Conservation (phyloP, 2,113 vertebrate genomes). For the Lophochroa leadbeateri region DNA sequence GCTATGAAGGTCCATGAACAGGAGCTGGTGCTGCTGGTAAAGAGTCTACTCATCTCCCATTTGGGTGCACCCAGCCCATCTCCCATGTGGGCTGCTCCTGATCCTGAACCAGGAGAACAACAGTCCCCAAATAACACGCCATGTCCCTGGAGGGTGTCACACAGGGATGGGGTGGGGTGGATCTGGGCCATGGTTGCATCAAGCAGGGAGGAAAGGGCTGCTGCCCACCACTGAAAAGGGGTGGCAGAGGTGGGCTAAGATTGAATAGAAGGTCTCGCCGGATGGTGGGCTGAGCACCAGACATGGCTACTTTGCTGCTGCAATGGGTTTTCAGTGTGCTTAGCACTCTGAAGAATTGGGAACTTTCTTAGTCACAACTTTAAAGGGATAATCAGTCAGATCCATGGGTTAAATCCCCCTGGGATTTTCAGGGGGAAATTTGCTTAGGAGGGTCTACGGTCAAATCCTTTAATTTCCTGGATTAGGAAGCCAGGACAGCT, state of each 20-base stretch:
- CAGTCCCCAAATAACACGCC: fast-evolving
- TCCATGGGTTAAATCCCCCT: slow-evolving; percentile 50
- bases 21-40: neutral
- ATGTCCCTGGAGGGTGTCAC: neutral
- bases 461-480: slow-evolving; percentile 70
- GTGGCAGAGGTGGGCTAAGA: neutral
- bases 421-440: slow-evolving; percentile 48
- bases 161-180: fast-evolving
- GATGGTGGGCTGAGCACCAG: fast-evolving
- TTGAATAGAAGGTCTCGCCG: fast-evolving
- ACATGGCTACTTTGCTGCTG: fast-evolving
- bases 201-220: neutral
- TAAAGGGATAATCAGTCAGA: slow-evolving; percentile 19
- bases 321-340: neutral
- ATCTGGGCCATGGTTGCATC: fast-evolving
- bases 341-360: neutral
- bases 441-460: slow-evolving; percentile 25
- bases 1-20: fast-evolving
- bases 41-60: neutral
- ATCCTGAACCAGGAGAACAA: neutral
- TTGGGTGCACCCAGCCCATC: neutral
- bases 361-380: slow-evolving; percentile 32
- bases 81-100: neutral
- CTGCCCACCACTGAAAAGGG: fast-evolving
- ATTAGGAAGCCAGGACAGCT: slow-evolving; percentile 47